Evolutionary conservation across 2,113 vertebrate species (phyloP), one percentile per base, ranked within the genome.

Genomic region (Lycaon pictus): DNA sequence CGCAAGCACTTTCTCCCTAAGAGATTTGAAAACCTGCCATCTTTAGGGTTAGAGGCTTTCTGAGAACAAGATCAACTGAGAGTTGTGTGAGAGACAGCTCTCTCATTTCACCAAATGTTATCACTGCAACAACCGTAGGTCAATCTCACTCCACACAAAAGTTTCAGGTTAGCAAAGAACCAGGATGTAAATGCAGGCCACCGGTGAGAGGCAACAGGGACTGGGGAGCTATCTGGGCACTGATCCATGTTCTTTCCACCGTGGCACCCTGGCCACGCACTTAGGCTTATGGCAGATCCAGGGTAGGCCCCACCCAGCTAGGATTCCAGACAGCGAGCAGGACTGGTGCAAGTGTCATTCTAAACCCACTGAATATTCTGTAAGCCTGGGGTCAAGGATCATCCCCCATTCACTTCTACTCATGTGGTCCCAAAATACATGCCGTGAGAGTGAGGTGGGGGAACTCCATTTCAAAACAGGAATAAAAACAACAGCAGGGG

Each of bases 391-490:
- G 12, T 67, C 25, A 7, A 90, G 51, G 89, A 94, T 84, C 62
- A 90, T 19, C 43, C 62, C 23, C 90, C 60, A 95, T 48, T 84
- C 67, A 85, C 22, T 90, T 96, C 84, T 93, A 71, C n/a, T 53
- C 56, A 91, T 12, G 11, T 67, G 95, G 17, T 82, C 16, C 79
- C 88, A 19, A 92, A 91, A 94, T 17, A 88, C 88, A 71, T 93
- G 35, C 43, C 67, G 0, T 77, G 87, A 84, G 79, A 67, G 37
- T 85, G 32, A 69, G 32, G 63, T 25, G 60, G 55, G 67, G 71
- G 32, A 91, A 97, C 20, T 95, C 91, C 71, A 88, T 69, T 88
- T 93, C 67, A 88, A 67, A 94, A 53, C 62, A 86, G 27, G 32
- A 84, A 95, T 82, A 20, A 77, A 88, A n/a, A 87, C 55, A 96